Percentiles rank a stretch among this genome's conserved stretches.
These are phyloP conservation scores for Megalurothrips usitatus DNA, from an alignment of 2,888 invertebrate genomes.

Conservation along the genomic window DNA sequence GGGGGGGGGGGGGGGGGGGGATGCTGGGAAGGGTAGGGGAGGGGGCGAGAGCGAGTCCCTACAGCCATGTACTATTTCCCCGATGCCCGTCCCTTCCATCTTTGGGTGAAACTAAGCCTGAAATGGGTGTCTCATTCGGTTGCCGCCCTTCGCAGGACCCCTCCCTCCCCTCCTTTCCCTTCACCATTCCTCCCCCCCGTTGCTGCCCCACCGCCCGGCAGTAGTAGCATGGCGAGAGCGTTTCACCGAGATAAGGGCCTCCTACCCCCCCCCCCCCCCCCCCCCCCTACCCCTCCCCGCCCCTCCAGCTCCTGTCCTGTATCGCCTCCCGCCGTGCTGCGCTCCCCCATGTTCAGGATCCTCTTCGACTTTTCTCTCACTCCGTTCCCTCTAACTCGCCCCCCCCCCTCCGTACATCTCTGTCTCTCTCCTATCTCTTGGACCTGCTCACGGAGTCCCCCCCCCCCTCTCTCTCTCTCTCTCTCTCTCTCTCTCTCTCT, in stretches of 20 bases:
- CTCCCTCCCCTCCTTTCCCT: background rate
- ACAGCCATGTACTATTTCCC: background rate
- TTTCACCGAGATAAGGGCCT: background rate
- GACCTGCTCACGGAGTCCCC: background rate
- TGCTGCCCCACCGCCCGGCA: too few species aligned
- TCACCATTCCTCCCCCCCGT: background rate
- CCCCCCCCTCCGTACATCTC: background rate
- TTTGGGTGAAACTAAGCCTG: conserved; percentile 21
- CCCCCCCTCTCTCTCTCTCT: background rate
- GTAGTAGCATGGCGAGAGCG: background rate
- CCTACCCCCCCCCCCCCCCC: background rate
- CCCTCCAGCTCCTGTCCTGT: too few species aligned
- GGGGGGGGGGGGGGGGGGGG: background rate
- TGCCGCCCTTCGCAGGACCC: background rate
- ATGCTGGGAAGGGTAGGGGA: background rate
- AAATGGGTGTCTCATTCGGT: conserved; percentile 15
- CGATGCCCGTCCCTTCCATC: background rate
- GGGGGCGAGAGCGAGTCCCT: background rate
- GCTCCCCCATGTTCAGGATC: too few species aligned
- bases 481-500: conserved; percentile 1
- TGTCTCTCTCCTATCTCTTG: background rate
- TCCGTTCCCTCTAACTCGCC: too few species aligned
- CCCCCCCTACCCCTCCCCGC: background rate
- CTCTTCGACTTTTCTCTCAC: too few species aligned
- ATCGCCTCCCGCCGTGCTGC: too few species aligned